Conservation (phyloP, 2,888 invertebrate species). For the Kuschelorhynchus macadamiae region DNA sequence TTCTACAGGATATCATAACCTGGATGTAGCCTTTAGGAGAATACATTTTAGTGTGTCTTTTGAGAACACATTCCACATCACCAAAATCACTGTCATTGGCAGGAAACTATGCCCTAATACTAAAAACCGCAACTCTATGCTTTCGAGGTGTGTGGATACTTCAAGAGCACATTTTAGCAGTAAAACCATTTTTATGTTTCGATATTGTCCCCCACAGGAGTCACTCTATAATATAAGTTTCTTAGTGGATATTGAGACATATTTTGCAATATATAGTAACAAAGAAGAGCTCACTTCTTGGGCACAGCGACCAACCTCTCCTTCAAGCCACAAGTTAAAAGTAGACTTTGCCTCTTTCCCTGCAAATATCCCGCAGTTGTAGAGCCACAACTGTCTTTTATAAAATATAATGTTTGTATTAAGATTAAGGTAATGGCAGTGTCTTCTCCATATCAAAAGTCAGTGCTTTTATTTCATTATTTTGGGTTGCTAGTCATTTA, state of each 20-base stretch:
- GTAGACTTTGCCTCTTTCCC: conserved; percentile 41
- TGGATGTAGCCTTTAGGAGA: conserved; percentile 45
- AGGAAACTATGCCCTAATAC: conserved; percentile 52
- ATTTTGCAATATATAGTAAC: conserved; percentile 26
- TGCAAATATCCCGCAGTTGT: conserved; percentile 41
- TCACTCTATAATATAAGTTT: conserved; percentile 53
- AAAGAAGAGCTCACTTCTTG: conserved; percentile 50
- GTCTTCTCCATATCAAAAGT: conserved; percentile 58
- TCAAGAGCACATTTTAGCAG: conserved; percentile 26
- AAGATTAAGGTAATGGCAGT: conserved; percentile 50
- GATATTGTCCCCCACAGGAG: conserved; percentile 55
- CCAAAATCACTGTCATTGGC: conserved; percentile 54
- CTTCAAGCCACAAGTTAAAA: conserved; percentile 52
- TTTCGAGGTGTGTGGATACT: conserved; percentile 30
- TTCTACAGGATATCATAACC: conserved; percentile 48
- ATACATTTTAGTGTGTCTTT: conserved; percentile 49
- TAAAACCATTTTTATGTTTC: too few relatives aligned
- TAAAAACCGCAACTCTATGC: conserved; percentile 48
- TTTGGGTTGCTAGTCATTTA: conserved; percentile 29
- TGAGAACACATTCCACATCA: conserved; percentile 53
- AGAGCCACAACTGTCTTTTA: conserved; percentile 56
- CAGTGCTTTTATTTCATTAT: conserved; percentile 12
- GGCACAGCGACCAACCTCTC: conserved; percentile 53
- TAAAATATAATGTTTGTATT: conserved; percentile 55
- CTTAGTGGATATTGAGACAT: conserved; percentile 36